Base-by-base conservation (phyloP, 23 tunicate genomes). In the Halocynthia roretzi region DNA sequence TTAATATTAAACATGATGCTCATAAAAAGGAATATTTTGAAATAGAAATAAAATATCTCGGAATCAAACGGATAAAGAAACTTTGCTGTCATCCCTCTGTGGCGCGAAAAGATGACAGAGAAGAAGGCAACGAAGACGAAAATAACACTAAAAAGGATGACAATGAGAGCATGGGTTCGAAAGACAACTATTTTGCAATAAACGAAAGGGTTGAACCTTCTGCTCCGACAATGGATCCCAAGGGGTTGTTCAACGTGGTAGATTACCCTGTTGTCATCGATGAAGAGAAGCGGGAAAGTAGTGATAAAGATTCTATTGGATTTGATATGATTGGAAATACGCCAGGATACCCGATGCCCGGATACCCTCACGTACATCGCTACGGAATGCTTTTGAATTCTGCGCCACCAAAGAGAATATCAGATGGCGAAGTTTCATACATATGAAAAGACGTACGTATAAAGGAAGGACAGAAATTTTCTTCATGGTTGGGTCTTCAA, bases 21-120 rank as follows among this genome's bases (percentile, higher is more conserved):
- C 44, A 31, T 10, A 65, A 65, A 19, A 65, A 20, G 17, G 31
- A 65, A 10, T 65, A 65, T 65, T 8, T 65, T 65, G 22, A 20
- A 20, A 7, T 9, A 74, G 78, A 74, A 54, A 74, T 74, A 2
- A 74, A 74, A 74, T 74, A 74, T 54, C 78, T 74, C n/a, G 78
- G 78, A 74, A 10, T 74, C 62, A 74, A 74, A 56, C 2, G 56
- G 31, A 22, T 74, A 21, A 56, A 5, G 7, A 74, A 74, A 56
- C 63, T 73, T 51, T 40, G 53, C 15, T 73, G 61, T 73, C 40
- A 40, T 15, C 10, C 19, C 22, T 15, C 14, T 73, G 7, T 53
- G 8, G 61, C 14, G 7, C 54, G 15, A 10, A 48, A 44, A 9
- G 61, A 73, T n/a, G n/a, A n/a, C n/a, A n/a, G n/a, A n/a, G n/a